A percentile compares a stretch with the other conserved stretches of the same genome.
Evolutionary conservation across 1,140 invertebrate genomes (phyloP).

Genomic region (Meloidogyne exigua): DNA sequence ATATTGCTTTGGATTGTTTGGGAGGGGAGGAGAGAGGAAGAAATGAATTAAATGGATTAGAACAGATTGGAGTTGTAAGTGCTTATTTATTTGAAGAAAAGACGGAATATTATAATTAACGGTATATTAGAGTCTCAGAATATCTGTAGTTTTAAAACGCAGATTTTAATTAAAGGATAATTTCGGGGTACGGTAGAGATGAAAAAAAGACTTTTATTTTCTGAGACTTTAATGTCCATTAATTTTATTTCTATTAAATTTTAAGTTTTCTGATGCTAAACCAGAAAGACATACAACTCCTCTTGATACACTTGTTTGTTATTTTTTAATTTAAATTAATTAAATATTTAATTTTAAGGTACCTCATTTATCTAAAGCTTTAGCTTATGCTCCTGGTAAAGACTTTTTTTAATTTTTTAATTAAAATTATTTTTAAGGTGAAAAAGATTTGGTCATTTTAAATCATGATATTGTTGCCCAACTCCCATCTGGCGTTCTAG

Average conservation of each 20-base stretch:
- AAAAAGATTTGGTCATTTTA: slow-evolving; percentile 89
- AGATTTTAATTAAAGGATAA: too few relatives aligned
- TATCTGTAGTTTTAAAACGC: too few relatives aligned
- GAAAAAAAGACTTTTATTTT: too few relatives aligned
- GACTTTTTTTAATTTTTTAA: background rate
- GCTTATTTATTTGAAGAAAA: slow-evolving; percentile 2
- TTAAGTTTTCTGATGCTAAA: slow-evolving; percentile 79
- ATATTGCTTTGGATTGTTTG: slow-evolving; percentile 75
- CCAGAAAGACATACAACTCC: slow-evolving; percentile 80
- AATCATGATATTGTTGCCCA: slow-evolving; percentile 86
- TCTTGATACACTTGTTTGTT: slow-evolving; percentile 77
- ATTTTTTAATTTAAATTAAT: background rate
- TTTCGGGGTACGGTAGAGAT: too few relatives aligned
- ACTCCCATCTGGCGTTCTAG: slow-evolving; percentile 78
- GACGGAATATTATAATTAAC: slow-evolving; percentile 20
- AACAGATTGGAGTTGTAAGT: slow-evolving; percentile 42
- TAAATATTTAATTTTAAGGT: slow-evolving; percentile 36
- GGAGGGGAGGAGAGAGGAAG: slow-evolving; percentile 68
- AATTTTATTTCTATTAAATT: background rate
- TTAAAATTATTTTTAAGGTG: slow-evolving; percentile 69
- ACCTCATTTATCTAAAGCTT: slow-evolving; percentile 81
- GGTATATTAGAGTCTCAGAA: too few relatives aligned
- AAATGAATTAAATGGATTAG: slow-evolving; percentile 43
- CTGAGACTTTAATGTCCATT: too few relatives aligned
- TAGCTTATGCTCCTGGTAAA: slow-evolving; percentile 72